Evolutionary conservation across 2,797 vertebrate species (phyloP), one percentile per base, ranked within the genome.

Genomic region (Eospalax fontanierii): DNA sequence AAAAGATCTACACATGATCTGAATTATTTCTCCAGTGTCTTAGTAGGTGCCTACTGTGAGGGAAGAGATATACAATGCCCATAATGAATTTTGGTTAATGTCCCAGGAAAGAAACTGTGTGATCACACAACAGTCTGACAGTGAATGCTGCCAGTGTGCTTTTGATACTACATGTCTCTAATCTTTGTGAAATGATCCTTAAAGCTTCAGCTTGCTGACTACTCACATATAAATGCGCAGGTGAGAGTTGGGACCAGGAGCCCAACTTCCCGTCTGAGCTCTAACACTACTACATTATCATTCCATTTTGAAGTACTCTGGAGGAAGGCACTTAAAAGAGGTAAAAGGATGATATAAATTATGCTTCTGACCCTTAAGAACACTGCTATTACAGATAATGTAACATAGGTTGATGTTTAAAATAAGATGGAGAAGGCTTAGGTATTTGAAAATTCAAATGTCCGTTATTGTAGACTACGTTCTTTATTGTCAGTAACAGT

Each of bases 11-110:
- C 14, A 68, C 76, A 90, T 83, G 54, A 54, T 80, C 26, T 70
- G 57, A 78, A 50, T 96, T 80, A 70, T 66, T 93, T 96, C 61
- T 73, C n/a, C 46, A 75, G 59, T 43, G 24, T 54, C 66, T n/a
- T 50, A 0, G 46, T 70, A 84, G 61, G 33, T 24, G 18, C 71
- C 91, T 8, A 24, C 74, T 40, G 19, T 21, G 35, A 89, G 66
- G 63, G 76, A 82, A 79, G 68, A 57, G 59, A 84, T 73, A 70
- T 26, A 50, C 22, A 35, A 70, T 95, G 40, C 80, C 40, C 61
- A 54, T 61, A 43, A 18, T 70, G 50, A 63, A 70, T 57, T 84
- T 68, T 38, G 22, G 22, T 38, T 71, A 63, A 59, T 50, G 6
- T 71, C 57, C 14, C 38, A 68, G 83, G 19, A 74, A 80, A 21